Evolutionary conservation across 2,797 vertebrate genomes (phyloP).

Genomic region (Jordanella pulchra): DNA sequence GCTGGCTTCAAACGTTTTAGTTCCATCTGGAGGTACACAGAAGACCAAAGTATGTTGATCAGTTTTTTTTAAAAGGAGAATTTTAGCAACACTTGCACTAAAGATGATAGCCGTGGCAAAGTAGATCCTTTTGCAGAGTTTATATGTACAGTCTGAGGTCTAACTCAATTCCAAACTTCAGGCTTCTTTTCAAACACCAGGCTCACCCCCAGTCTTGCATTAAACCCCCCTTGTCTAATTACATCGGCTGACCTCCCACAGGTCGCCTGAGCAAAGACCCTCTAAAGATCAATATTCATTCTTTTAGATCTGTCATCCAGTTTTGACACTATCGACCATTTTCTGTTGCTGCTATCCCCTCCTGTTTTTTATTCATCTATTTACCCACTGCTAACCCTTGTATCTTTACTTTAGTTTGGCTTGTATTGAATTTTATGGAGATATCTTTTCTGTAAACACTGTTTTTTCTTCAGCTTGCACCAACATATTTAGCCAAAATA

Average conservation of each 20-base stretch:
- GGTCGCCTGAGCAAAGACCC: constrained; percentile 78
- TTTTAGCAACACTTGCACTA: constrained; percentile 5
- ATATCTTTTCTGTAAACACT: neutral
- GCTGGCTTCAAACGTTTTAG: neutral
- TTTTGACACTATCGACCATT: constrained; percentile 87
- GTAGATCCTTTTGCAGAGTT: neutral
- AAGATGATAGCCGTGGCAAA: constrained; percentile 5
- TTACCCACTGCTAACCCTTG: constrained; percentile 51
- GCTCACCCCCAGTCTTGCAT: constrained; percentile 41
- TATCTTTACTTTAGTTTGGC: constrained; percentile 22
- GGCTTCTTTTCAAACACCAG: constrained; percentile 24
- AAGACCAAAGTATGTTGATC: neutral
- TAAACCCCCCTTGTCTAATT: constrained; percentile 80
- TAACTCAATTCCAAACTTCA: constrained; percentile 20
- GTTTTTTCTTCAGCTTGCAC: neutral
- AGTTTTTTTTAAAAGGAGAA: constrained; percentile 7
- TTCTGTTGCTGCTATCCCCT: constrained; percentile 69
- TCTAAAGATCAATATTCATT: constrained; percentile 86
- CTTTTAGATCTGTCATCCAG: constrained; percentile 87
- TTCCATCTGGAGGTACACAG: constrained; percentile 18
- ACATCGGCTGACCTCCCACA: constrained; percentile 83
- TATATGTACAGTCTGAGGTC: constrained; percentile 8
- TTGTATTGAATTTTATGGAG: constrained; percentile 4
- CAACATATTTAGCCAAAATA: neutral
- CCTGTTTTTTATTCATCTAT: constrained; percentile 81